Evolutionary conservation across 2,888 invertebrate species (phyloP).

Genomic region (Autographa gamma): DNA sequence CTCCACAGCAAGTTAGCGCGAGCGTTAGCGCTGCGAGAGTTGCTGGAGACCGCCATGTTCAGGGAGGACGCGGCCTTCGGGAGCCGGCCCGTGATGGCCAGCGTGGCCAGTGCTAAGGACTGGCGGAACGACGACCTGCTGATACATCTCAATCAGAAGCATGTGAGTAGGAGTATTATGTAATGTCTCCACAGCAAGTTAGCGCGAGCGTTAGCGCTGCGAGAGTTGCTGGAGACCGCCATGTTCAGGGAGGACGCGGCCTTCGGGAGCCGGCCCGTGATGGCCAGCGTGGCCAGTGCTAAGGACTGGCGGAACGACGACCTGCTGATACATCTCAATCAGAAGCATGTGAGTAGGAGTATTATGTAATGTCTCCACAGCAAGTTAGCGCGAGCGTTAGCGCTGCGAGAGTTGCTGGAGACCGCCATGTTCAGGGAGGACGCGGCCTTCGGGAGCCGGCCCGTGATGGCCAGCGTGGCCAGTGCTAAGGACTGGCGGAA

Average conservation of each 20-base stretch:
- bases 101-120: constrained; percentile 78
- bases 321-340: constrained; percentile 91
- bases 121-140: constrained; percentile 74
- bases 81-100: constrained; percentile 85
- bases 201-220: constrained; percentile 92
- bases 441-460: constrained; percentile 91
- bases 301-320: constrained; percentile 73
- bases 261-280: constrained; percentile 91
- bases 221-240: constrained; percentile 92
- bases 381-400: constrained; percentile 92
- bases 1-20: constrained; percentile 91
- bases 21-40: constrained; percentile 91
- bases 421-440: constrained; percentile 92
- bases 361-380: constrained; percentile 91
- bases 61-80: constrained; percentile 92
- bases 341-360: constrained; percentile 92
- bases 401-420: constrained; percentile 92
- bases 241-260: constrained; percentile 91
- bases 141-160: constrained; percentile 93
- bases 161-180: too few relatives aligned
- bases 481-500: constrained; percentile 77
- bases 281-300: constrained; percentile 77
- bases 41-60: constrained; percentile 93
- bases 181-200: constrained; percentile 91
- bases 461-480: constrained; percentile 78